Percentiles rank a stretch among this genome's conserved stretches.
These are phyloP conservation scores for Thymallus thymallus DNA, from an alignment of 2,113 vertebrate genomes.

Conservation along the genomic window DNA sequence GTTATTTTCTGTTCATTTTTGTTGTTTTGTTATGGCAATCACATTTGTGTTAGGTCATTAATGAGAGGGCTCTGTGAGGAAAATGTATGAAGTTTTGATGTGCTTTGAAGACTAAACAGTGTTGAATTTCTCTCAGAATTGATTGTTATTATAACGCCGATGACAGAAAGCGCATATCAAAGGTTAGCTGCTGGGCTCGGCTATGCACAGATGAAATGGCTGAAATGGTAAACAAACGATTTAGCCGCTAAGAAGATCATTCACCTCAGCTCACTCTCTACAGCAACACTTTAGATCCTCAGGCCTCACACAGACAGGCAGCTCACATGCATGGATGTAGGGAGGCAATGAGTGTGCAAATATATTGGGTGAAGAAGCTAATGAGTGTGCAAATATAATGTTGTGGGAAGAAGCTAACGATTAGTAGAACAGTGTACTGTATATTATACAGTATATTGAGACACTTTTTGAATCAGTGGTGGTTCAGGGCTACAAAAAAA, in stretches of 20 bases:
- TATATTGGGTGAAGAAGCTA: no score
- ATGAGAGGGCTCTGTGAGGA: conserved; percentile 37
- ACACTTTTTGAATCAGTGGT: no score
- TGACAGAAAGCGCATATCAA: conserved; percentile 49
- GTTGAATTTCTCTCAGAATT: conserved; percentile 40
- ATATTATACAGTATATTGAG: no score
- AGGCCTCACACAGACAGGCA: no score
- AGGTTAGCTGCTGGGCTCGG: conserved; percentile 48
- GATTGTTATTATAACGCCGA: conserved; percentile 52
- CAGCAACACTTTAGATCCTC: no score
- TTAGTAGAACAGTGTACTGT: no score
- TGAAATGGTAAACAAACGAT: conserved; percentile 39
- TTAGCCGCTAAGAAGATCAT: conserved; percentile 17
- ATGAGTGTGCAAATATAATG: no score
- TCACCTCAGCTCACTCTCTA: neutral
- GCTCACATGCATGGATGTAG: no score
- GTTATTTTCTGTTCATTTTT: neutral
- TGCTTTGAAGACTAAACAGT: conserved; percentile 52
- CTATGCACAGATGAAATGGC: conserved; percentile 36
- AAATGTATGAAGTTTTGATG: conserved; percentile 64
- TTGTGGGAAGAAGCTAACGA: no score
- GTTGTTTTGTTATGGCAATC: conserved; percentile 35
- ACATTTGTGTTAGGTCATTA: conserved; percentile 36
- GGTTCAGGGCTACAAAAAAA: no score
- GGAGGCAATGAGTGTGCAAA: no score